A percentile compares a stretch with the other conserved stretches of the same genome.
Evolutionary conservation across 1,140 invertebrate species (phyloP).

Genomic region (Anthonomus grandis): DNA sequence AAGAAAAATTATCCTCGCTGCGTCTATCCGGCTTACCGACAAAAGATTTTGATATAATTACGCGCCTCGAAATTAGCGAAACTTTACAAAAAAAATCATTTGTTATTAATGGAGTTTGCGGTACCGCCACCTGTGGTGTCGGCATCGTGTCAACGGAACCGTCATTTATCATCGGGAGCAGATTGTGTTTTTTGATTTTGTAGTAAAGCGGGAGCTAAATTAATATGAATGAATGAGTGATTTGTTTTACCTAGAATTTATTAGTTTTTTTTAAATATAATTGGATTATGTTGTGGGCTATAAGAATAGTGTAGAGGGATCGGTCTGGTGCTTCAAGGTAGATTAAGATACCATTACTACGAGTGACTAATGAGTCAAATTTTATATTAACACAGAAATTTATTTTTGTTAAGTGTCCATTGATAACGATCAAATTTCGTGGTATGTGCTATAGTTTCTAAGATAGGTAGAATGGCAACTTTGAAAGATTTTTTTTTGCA

Average conservation of each 20-base stretch:
- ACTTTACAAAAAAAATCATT: constrained; percentile 8
- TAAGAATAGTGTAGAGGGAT: too few relatives aligned
- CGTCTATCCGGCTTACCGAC: not conserved
- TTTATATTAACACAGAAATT: too few relatives aligned
- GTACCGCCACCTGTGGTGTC: constrained; percentile 18
- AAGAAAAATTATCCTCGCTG: constrained; percentile 7
- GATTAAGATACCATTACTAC: too few relatives aligned
- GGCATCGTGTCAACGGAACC: constrained; percentile 11
- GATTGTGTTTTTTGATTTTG: constrained; percentile 2
- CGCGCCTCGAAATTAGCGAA: constrained; percentile 9
- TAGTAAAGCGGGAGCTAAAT: constrained; percentile 7
- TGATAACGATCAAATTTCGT: too few relatives aligned
- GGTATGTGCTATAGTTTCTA: too few relatives aligned
- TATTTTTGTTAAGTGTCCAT: too few relatives aligned
- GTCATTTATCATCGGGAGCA: constrained; percentile 17
- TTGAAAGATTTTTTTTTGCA: too few relatives aligned
- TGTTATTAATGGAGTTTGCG: constrained; percentile 16
- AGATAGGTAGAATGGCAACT: too few relatives aligned
- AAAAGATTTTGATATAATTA: constrained; percentile 10
- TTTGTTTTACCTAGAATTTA: not conserved
- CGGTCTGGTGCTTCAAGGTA: too few relatives aligned
- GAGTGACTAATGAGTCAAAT: too few relatives aligned
- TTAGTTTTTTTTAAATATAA: not conserved
- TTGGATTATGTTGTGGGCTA: too few relatives aligned
- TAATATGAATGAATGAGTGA: not conserved